These are phyloP conservation scores for Cynocephalus volans DNA, from an alignment of 2,113 vertebrate genomes.

Conservation along the genomic window DNA sequence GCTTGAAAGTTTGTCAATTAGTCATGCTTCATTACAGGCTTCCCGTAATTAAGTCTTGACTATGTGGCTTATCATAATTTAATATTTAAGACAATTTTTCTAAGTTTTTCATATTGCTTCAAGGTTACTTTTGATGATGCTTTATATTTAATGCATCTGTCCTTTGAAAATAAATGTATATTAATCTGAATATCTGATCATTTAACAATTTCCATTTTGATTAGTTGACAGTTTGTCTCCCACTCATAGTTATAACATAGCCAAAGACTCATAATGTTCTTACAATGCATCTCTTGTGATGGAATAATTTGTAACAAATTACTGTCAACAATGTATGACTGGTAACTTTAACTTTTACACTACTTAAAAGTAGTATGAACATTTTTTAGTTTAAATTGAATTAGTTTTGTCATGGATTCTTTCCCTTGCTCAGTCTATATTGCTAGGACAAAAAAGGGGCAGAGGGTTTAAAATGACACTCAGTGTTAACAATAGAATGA, in stretches of 20 bases:
- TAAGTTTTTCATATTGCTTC: background rate
- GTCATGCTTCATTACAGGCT: background rate
- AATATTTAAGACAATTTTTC: background rate
- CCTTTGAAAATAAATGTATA: background rate
- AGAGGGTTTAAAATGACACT: background rate
- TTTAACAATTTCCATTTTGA: slow-evolving; percentile 23
- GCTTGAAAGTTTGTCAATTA: slow-evolving; percentile 27
- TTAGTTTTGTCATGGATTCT: background rate
- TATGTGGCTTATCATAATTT: background rate
- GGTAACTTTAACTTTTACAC: background rate
- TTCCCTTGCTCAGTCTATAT: background rate
- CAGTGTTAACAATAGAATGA: background rate
- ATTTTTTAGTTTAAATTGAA: background rate
- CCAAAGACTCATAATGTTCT: slow-evolving; percentile 7
- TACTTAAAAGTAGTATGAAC: slow-evolving; percentile 4
- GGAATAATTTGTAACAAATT: background rate
- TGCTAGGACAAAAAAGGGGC: background rate
- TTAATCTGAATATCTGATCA: slow-evolving; percentile 21
- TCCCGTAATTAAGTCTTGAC: background rate
- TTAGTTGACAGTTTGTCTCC: background rate
- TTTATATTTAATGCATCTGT: background rate
- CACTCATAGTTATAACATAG: slow-evolving; percentile 11
- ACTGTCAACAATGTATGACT: background rate
- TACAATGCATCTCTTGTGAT: background rate
- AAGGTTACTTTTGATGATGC: background rate